A percentile compares a stretch with the other conserved stretches of the same genome.
These are phyloP conservation scores for Astropecten irregularis DNA, from an alignment of 53 echinoderm and acorn worm species.

Conservation along the genomic window DNA sequence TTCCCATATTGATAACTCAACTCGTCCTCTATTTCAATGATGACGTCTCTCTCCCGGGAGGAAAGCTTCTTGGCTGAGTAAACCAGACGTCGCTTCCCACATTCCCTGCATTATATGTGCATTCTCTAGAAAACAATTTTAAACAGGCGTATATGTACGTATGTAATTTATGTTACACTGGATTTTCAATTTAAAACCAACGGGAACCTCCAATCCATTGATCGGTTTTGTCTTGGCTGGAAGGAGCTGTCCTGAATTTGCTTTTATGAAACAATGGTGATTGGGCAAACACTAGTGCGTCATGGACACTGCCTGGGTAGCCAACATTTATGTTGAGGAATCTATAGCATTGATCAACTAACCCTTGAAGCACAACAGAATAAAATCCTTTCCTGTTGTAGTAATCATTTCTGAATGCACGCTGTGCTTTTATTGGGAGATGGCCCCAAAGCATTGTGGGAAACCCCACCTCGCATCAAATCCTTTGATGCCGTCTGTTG, in stretches of 20 bases:
- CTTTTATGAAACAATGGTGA: neutral
- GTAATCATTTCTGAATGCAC: neutral
- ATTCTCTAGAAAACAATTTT: no score
- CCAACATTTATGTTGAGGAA: conserved; percentile 1
- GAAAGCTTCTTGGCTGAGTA: no score
- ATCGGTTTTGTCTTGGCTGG: neutral
- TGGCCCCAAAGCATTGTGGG: conserved; percentile 35
- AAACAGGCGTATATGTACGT: no score
- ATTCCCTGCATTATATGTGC: no score
- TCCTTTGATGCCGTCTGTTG: neutral
- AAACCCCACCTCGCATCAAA: conserved; percentile 34
- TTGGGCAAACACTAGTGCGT: conserved; percentile 13
- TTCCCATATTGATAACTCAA: no score
- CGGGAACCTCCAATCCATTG: neutral
- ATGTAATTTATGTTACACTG: no score
- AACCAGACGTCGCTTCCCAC: no score
- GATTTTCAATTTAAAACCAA: no score
- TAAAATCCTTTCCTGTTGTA: conserved; percentile 27
- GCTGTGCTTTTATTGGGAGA: conserved; percentile 8
- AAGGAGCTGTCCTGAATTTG: neutral
- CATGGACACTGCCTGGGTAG: conserved; percentile 26
- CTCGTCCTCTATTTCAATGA: no score
- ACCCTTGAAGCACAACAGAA: conserved; percentile 7
- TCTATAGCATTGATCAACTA: neutral
- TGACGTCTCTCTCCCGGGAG: no score